phyloP scores from a whole-genome alignment of 2,113 vertebrate genomes.

The Calidris pygmaea region DNA sequence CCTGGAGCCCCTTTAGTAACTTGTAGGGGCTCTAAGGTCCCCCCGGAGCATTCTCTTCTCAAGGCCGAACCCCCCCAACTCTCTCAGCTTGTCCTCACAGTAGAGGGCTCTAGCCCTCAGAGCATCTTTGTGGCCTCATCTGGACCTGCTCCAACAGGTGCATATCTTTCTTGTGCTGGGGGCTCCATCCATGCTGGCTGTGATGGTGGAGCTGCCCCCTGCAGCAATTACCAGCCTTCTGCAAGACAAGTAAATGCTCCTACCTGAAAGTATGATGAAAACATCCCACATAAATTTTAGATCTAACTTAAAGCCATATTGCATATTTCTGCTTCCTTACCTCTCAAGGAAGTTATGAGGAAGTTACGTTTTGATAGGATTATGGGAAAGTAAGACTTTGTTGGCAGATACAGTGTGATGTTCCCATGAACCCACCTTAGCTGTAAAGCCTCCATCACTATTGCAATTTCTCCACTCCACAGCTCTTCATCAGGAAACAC shows the following conservation, averaged over 20 bases:
- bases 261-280: background rate
- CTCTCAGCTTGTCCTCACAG: background rate
- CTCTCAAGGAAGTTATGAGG: background rate
- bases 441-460: background rate
- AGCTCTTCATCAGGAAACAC: slow-evolving; percentile 15
- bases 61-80: background rate
- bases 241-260: background rate
- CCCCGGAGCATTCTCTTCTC: background rate
- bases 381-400: background rate
- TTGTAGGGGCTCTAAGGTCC: background rate
- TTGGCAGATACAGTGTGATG: background rate
- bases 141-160: background rate
- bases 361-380: background rate
- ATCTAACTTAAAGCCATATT: background rate
- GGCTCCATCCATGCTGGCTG: background rate
- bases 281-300: background rate
- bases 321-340: background rate
- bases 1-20: background rate
- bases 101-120: background rate
- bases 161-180: background rate
- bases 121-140: background rate
- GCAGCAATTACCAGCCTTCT: background rate
- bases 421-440: background rate
- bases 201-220: background rate
- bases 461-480: background rate